phyloP scores from a whole-genome alignment of 2,888 invertebrate genomes.

The Drosophila birchii region DNA sequence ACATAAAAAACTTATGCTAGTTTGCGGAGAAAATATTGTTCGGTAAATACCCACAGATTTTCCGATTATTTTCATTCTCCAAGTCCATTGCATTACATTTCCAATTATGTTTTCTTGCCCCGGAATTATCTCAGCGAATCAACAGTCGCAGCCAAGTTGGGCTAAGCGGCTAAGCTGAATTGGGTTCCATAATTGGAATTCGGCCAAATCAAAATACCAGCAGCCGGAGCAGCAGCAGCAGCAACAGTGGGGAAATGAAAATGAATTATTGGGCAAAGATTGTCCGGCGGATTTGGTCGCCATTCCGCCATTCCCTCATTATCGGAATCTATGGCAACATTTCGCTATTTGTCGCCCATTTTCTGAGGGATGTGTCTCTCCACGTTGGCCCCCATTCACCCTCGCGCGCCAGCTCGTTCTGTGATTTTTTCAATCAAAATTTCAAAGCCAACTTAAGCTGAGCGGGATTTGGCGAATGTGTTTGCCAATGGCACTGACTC shows the following conservation, averaged over 20 bases:
- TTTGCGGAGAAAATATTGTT: neutral
- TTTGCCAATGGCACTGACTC: conserved; percentile 52
- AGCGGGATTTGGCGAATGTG: conserved; percentile 73
- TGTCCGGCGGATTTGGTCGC: conserved; percentile 9
- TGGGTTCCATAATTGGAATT: conserved; percentile 46
- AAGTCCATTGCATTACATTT: conserved; percentile 44
- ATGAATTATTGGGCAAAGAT: conserved; percentile 44
- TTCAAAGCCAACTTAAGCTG: conserved; percentile 77
- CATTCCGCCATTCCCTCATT: conserved; percentile 44
- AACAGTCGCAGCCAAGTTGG: conserved; percentile 47
- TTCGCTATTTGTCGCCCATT: conserved; percentile 72
- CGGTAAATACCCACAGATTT: neutral
- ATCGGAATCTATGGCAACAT: conserved; percentile 65
- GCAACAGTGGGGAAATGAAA: conserved; percentile 44
- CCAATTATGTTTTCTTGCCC: conserved; percentile 40
- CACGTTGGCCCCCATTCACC: conserved; percentile 50
- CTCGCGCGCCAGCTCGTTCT: conserved; percentile 11
- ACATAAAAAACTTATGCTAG: neutral
- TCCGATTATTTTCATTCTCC: conserved; percentile 13
- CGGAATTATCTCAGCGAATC: conserved; percentile 42
- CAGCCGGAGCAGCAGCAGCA: neutral
- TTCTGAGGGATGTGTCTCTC: conserved; percentile 42
- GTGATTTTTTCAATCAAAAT: conserved; percentile 79
- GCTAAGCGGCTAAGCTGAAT: conserved; percentile 28
- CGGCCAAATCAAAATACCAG: conserved; percentile 64